Evolutionary conservation across 92 coral and sea anemone species (phyloP).

Genomic region (Siderastrea siderea): DNA sequence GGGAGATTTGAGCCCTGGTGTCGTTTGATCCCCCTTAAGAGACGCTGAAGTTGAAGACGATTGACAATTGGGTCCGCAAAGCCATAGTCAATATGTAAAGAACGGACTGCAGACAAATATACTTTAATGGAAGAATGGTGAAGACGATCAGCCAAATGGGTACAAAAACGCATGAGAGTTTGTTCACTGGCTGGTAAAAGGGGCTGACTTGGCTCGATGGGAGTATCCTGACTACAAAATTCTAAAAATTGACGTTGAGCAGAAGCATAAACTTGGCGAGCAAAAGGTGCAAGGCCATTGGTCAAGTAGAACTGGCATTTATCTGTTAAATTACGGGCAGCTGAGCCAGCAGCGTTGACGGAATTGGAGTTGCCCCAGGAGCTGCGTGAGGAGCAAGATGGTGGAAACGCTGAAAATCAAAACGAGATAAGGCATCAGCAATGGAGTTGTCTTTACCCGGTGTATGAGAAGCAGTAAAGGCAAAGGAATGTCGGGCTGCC

Average conservation of each 20-base stretch:
- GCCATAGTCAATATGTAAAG: slow-evolving; percentile 23
- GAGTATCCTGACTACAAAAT: background rate
- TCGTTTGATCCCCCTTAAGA: slow-evolving; percentile 4
- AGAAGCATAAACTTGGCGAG: background rate
- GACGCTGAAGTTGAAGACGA: background rate
- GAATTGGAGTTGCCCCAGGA: background rate
- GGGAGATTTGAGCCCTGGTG: background rate
- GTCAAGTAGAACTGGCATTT: background rate
- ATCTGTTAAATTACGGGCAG: background rate
- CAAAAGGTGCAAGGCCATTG: background rate
- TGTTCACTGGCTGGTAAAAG: no score
- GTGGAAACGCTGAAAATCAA: background rate
- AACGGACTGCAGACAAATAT: slow-evolving; percentile 22
- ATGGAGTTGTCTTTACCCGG: no score
- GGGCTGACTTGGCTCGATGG: background rate
- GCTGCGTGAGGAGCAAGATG: no score
- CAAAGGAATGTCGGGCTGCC: no score
- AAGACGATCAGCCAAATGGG: background rate
- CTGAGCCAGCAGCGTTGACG: background rate
- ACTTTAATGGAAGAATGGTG: slow-evolving; percentile 19
- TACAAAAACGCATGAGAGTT: background rate
- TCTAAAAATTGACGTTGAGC: background rate
- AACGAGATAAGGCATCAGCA: background rate
- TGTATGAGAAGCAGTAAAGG: no score
- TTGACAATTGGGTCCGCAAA: slow-evolving; percentile 2